Evolutionary conservation across 2,888 invertebrate species (phyloP), one percentile per base, ranked within the genome.

Genomic region (Corythucha ciliata): DNA sequence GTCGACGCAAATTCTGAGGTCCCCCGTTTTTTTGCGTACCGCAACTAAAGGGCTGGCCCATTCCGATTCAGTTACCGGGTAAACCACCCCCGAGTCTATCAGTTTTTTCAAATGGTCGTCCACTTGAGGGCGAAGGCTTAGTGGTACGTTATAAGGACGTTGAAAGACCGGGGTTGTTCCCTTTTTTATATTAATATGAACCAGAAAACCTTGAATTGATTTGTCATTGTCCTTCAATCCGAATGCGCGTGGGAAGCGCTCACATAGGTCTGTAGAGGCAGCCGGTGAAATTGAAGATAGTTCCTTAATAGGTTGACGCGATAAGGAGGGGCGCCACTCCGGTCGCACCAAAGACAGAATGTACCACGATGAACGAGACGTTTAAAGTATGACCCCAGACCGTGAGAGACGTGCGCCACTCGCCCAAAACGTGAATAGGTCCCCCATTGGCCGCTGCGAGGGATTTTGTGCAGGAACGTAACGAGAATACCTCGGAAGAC

Each of bases 11-110:
- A 66, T 58, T 47, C 65, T 25, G 7, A 64, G 55, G 4, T 57
- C 51, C n/a, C 54, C 52, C 45, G 59, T 58, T 34, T 48, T 57
- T 45, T 66, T 64, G 20, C 60, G 62, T 3, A 65, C 63, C 34
- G 63, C 53, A 1, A 65, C 63, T 5, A 65, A 62, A 4, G 65
- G 64, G 48, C 59, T 59, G 12, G 62, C 62, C 62, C 61, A 64
- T 25, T 60, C 54, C 2, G 49, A 37, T n/a, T 36, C 14, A 16
- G 40, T 49, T 4, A 49, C 42, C 12, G 14, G 27, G 14, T 49
- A 42, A 4, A 41, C 21, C n/a, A 29, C 29, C 2, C 49, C 49
- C 21, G 18, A 24, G 3, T 29, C 5, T 16, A 42, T 22, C 20
- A 49, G 32, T 2, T 39, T n/a, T n/a, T 45, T 16, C 7, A 46